Evolutionary conservation across 2,888 invertebrate genomes (phyloP).

Genomic region (Melinaea menophilus): DNA sequence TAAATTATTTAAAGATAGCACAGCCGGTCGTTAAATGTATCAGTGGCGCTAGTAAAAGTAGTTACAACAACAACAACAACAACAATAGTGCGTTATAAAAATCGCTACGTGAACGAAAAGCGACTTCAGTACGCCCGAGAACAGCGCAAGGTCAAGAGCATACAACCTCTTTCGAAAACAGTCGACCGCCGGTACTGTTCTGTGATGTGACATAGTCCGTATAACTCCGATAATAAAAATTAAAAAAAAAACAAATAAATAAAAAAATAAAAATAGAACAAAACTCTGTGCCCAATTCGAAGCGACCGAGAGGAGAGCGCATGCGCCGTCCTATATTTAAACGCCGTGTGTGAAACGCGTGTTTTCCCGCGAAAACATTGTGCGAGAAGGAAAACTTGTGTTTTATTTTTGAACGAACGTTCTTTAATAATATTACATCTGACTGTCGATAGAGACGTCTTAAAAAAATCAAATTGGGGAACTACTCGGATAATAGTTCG

Average conservation of each 20-base stretch:
- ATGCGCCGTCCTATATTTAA: constrained; percentile 58
- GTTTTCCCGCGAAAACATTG: constrained; percentile 36
- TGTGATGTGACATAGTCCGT: constrained; percentile 50
- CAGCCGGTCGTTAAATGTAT: constrained; percentile 18
- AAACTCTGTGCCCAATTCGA: constrained; percentile 30
- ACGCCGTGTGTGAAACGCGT: constrained; percentile 33
- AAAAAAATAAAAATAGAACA: constrained; percentile 38
- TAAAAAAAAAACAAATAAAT: constrained; percentile 33
- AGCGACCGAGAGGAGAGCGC: constrained; percentile 32
- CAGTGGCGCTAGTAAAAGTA: constrained; percentile 59
- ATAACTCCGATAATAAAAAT: constrained; percentile 34
- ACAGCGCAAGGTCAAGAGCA: constrained; percentile 73
- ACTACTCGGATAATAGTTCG: constrained; percentile 17
- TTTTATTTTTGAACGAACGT: not conserved
- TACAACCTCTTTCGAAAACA: constrained; percentile 62
- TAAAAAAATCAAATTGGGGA: constrained; percentile 36
- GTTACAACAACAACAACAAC: constrained; percentile 41
- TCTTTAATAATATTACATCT: not conserved
- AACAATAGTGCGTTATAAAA: constrained; percentile 74
- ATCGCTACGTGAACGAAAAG: constrained; percentile 60
- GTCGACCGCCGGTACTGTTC: constrained; percentile 52
- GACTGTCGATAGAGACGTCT: not conserved
- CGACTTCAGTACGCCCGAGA: constrained; percentile 65
- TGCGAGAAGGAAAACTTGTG: constrained; percentile 24
- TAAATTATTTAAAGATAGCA: not conserved